Evolutionary conservation across 2,888 invertebrate genomes (phyloP).

Genomic region (Lepetodrilus schrolli): DNA sequence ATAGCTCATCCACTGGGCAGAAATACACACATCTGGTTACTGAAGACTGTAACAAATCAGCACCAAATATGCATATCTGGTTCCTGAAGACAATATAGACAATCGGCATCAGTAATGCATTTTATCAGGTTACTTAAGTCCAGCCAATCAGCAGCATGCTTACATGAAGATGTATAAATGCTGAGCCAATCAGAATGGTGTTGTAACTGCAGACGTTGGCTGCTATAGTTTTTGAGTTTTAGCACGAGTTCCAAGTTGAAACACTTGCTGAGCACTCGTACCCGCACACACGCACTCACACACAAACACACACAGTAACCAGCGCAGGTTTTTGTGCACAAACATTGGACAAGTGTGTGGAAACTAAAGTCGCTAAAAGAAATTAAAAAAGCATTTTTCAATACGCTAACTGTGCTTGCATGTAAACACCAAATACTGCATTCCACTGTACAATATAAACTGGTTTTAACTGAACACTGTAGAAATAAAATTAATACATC

Average conservation of each 20-base stretch:
- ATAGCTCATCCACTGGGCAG: no score
- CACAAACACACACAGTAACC: conserved; percentile 22
- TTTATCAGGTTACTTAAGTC: no score
- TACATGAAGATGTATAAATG: no score
- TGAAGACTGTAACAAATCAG: no score
- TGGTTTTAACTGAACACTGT: background rate
- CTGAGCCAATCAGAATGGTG: no score
- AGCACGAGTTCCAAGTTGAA: background rate
- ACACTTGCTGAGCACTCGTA: background rate
- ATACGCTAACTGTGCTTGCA: background rate
- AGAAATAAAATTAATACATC: conserved; percentile 16
- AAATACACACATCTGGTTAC: no score
- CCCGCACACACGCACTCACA: conserved; percentile 22
- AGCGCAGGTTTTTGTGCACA: conserved; percentile 7
- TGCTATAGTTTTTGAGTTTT: background rate
- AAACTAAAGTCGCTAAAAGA: conserved; percentile 15
- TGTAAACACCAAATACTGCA: conserved; percentile 2
- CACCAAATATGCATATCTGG: no score
- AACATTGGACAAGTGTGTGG: conserved; percentile 10
- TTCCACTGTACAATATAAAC: background rate
- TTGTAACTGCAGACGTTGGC: background rate
- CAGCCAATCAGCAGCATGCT: no score
- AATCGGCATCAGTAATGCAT: no score
- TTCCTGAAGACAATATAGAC: no score
- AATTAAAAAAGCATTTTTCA: background rate